Evolutionary conservation across 2,113 vertebrate species (phyloP), one percentile per base, ranked within the genome.

Genomic region (Laterallus jamaicensis): DNA sequence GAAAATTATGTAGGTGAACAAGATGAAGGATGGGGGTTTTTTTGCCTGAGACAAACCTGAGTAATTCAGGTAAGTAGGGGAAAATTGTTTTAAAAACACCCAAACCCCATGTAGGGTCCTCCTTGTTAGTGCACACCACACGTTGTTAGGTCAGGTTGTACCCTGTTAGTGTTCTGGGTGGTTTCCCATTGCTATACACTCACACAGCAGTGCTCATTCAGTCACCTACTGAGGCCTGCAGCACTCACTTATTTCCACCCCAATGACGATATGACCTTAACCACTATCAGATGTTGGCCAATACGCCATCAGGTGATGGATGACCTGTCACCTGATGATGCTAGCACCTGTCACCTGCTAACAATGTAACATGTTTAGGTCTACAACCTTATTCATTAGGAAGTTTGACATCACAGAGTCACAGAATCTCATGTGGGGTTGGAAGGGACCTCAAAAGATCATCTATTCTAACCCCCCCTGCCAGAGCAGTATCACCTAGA

Each of bases 361-460:
- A 16, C 3, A 7, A 26, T 6, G 22, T 18, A 64, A 49, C 16
- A 15, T 2, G 0, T 28, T 60, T 39, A 26, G 14, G 5, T 40
- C 59, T 29, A 26, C 44, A 81, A 42, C 17, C 15, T 32, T 35
- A 64, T 25, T 54, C 12, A 11, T 31, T 40, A 67, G 26, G 32
- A 69, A 69, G 11, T 3, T 29, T 62, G 32, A 40, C 62, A 49
- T 44, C 44, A 44, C 44, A 44, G 44, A 44, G 17, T 44, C 44
- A 44, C 44, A 42, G 42, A 42, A 42, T 42, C 15, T 16, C 42
- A 18, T 44, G 44, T 44, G 44, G 16, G 44, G 17, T 44, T 44
- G 44, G 44, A 44, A 44, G 44, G 16, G 44, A 44, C 44, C 17
- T 44, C 44, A 44, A 44, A 44, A 44, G 44, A 18, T 44, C 44